Evolutionary conservation across 2,888 invertebrate species (phyloP), one percentile per base, ranked within the genome.

Genomic region (Kuschelorhynchus macadamiae): DNA sequence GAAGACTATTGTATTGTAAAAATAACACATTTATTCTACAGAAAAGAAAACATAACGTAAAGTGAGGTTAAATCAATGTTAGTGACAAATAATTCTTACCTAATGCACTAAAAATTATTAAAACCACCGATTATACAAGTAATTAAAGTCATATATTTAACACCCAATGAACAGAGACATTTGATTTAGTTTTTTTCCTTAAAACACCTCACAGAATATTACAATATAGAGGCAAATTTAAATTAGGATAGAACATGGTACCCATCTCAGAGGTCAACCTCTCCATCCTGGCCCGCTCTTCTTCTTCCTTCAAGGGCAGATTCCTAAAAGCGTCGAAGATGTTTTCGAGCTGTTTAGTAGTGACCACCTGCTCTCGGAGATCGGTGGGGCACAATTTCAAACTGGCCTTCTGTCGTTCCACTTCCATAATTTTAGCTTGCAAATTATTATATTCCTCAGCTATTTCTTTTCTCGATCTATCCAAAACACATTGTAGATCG

Each of bases 401-500:
- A 7, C 47, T 53, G 5, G 60, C 70, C 17, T 72, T 74, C 41
- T 76, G 69, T 5, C 60, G 64, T 62, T 75, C 76, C 11, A 76
- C 72, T 11, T 69, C 71, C 4, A 71, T 36, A 33, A 77, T 76
- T 39, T 75, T 74, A 12, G 65, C 55, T 46, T 76, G 75, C 7
- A 76, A 46, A 12, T 62, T 61, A 16, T 62, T 68, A 42, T 77
- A 76, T 59, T 76, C 75, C 5, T 69, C 62, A 2, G 76, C 75
- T 14, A 76, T 76, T 55, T 76, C 71, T 33, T 73, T 73, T 14
- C 71, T 72, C 5, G 77, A 77, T 12, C 60, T 36, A 14, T 76
- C 76, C 21, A 77, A 32, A 8, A 76, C 67, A 5, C 53, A 21
- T 49, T 76, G 76, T 5, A 77, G 65, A 30, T 76, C 72, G 12